Evolutionary conservation across 1,140 invertebrate genomes (phyloP).

Genomic region (Papilio aristodemus): DNA sequence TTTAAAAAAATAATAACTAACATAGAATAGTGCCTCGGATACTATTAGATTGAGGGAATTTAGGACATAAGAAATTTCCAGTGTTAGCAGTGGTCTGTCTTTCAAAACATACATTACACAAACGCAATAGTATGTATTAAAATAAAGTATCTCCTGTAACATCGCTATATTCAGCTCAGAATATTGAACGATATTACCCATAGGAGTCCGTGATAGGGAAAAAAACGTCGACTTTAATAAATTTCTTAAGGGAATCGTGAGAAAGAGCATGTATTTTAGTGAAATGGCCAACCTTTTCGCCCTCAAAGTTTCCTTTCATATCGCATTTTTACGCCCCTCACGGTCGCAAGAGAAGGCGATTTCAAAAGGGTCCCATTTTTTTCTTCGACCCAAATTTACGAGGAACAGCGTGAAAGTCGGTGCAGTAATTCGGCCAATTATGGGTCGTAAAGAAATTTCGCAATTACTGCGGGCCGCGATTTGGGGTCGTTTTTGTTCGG

Average conservation of each 20-base stretch:
- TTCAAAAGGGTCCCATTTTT: conserved; percentile 59
- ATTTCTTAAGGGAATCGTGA: conserved; percentile 16
- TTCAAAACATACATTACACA: background rate
- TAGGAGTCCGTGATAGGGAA: background rate
- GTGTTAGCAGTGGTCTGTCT: too few species aligned
- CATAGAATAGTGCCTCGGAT: too few species aligned
- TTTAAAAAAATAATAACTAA: too few species aligned
- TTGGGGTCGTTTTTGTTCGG: conserved; percentile 51
- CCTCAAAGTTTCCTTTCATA: conserved; percentile 28
- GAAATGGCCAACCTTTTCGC: conserved; percentile 27
- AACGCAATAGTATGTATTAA: too few species aligned
- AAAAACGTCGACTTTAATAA: conserved; percentile 26
- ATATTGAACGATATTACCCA: conserved; percentile 15
- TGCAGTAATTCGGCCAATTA: conserved; percentile 60
- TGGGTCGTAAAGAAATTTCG: conserved; percentile 58
- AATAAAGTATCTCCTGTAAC: background rate
- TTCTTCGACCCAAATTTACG: conserved; percentile 45
- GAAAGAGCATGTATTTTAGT: conserved; percentile 28
- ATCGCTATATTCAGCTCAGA: background rate
- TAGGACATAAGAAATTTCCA: too few species aligned
- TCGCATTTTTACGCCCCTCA: conserved; percentile 46
- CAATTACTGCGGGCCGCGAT: conserved; percentile 47
- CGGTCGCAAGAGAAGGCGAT: conserved; percentile 48
- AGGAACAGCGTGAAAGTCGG: conserved; percentile 51
- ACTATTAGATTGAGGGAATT: too few species aligned